phyloP scores from a whole-genome alignment of 2,113 vertebrate species.

The Okapia johnstoni region DNA sequence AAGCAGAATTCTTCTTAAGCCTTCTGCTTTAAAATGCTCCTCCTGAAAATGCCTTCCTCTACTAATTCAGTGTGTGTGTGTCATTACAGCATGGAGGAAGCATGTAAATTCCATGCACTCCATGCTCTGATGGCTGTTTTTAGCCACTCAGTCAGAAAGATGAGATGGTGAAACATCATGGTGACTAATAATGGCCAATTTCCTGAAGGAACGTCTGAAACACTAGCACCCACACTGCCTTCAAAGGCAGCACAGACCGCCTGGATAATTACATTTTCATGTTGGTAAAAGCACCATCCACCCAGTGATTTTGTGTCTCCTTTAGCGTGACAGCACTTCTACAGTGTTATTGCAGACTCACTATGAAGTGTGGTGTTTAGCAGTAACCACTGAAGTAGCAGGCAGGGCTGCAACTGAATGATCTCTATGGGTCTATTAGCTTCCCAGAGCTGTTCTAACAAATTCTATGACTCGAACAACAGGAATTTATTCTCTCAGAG shows the following conservation, averaged over 20 bases:
- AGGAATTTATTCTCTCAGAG: neutral
- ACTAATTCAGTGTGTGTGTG: neutral
- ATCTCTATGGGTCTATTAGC: neutral
- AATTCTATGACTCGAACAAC: neutral
- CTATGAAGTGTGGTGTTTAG: neutral
- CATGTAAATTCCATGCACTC: neutral
- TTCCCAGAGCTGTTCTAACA: neutral
- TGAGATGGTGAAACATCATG: neutral
- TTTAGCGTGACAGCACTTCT: neutral
- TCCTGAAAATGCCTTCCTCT: neutral
- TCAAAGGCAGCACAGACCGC: neutral
- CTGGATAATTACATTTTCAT: neutral
- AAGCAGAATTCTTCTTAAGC: neutral
- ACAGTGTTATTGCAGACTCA: neutral
- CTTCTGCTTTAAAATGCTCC: neutral
- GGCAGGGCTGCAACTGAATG: neutral
- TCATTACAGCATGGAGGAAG: neutral
- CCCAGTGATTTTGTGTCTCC: neutral
- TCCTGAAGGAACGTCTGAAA: neutral
- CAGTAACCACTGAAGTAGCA: neutral
- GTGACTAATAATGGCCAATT: neutral
- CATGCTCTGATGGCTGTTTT: neutral
- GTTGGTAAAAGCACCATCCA: neutral
- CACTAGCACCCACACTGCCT: neutral
- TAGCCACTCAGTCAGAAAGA: constrained; percentile 10